Evolutionary conservation across 2,888 invertebrate species (phyloP), one percentile per base, ranked within the genome.

Genomic region (Scelioninae gen. 1): DNA sequence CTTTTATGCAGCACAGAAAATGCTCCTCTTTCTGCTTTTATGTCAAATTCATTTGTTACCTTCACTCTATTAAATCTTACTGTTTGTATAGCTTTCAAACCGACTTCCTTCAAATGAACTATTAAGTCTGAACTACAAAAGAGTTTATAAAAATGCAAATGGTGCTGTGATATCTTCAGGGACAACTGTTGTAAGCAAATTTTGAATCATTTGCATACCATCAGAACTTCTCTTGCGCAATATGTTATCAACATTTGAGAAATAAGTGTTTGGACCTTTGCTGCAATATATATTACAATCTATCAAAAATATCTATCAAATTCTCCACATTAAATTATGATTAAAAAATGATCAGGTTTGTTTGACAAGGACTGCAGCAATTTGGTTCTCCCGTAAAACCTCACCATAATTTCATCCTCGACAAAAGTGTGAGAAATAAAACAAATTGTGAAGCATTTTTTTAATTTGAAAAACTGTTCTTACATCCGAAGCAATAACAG

Each of bases 271-370:
- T n/a, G n/a, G n/a, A 58, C 72, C 66, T 78, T 84, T 84, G n/a
- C 84, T 82, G 16, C 74, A 74, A 43, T 85, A 85, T 40, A 82
- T 55, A 55, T 85, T 79, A 1, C 72, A 68, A 63, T 84, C 55
- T 7, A 83, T 65, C 43, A 84, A 43, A 68, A 56, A 86, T 9
- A 84, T 82, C 62, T 79, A 60, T 5, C 74, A 84, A 2, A 84
- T 9, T 10, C 60, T 74, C 84, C 84, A 86, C 69, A n/a, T n/a
- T n/a, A n/a, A n/a, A 83, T 58, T 81, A 84, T 85, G 1, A 85
- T 23, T 2, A 82, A 83, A 55, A 79, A 84, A 45, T 82, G 55
- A 11, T 47, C 74, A 9, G 84, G 81, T 76, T 86, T 86, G 40
- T 66, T 66, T 68, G 56, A 47, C 6, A 86, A 84, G 40, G 78